Conservation (phyloP, 2,888 invertebrate species). For the Parnassius smintheus region DNA sequence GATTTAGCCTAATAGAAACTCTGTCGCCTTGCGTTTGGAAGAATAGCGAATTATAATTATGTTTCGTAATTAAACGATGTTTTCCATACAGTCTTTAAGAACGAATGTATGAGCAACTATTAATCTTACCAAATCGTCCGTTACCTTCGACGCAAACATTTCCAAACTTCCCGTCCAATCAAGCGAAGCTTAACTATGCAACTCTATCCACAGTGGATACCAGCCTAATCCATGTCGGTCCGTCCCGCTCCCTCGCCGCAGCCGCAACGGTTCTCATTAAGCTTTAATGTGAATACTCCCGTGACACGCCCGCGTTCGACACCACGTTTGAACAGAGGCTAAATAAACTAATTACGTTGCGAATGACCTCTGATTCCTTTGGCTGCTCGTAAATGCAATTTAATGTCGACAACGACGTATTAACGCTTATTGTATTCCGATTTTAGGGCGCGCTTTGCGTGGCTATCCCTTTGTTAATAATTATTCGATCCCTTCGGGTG, state of each 20-base stretch:
- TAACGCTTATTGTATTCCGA: conserved; percentile 26
- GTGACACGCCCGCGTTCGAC: conserved; percentile 36
- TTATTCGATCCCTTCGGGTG: conserved; percentile 13
- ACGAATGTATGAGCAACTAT: background rate
- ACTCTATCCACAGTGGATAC: conserved; percentile 4
- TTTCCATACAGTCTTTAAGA: no score
- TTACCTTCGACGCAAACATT: conserved; percentile 18
- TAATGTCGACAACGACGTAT: conserved; percentile 23
- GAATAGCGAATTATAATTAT: no score
- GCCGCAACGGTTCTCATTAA: conserved; percentile 39
- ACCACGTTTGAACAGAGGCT: conserved; percentile 27
- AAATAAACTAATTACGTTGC: conserved; percentile 48
- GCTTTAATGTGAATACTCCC: conserved; percentile 36
- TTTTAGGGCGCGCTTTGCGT: conserved; percentile 14
- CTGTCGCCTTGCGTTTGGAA: no score
- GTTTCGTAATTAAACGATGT: no score
- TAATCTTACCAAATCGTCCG: background rate
- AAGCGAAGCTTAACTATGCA: conserved; percentile 13
- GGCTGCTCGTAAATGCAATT: conserved; percentile 25
- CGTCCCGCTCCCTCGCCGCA: conserved; percentile 25
- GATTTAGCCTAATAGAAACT: no score
- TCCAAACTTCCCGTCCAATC: conserved; percentile 30
- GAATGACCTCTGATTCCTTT: conserved; percentile 35
- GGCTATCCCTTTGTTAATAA: conserved; percentile 22
- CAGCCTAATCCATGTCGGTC: conserved; percentile 1